Base-by-base conservation (phyloP, 2,113 vertebrate genomes). In the Anarrhichthys ocellatus region DNA sequence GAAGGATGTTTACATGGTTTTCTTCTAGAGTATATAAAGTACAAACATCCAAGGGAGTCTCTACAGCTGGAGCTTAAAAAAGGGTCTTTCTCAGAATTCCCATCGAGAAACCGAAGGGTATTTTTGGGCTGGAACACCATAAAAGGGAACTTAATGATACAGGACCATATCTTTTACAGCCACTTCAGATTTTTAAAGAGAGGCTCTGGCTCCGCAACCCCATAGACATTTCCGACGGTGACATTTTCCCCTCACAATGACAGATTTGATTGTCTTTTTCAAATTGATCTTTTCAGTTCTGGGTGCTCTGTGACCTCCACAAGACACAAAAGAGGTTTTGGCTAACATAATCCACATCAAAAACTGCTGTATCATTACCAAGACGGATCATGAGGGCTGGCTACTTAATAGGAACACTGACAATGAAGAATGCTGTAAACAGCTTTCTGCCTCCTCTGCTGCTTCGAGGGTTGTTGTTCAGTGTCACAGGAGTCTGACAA, bases 401-500 rank as follows among this genome's bases (percentile, higher is more conserved):
- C 58, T 20, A 9, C 62, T 85, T 78, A 78, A 84, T 77, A 61
- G 80, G 83, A 76, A 82, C 71, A 76, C 73, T 81, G 79, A 77
- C 70, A 78, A 84, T 79, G 46, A 87, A 70, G 67, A 82, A 82
- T 27, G 80, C 61, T 75, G 87, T 91, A 62, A 82, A 89, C 88
- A 87, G 86, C 74, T 87, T 89, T 87, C 36, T 90, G 89, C 44
- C 22, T 86, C 80, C 86, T 70, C 67, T 82, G 82, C 89, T 73
- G 74, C 82, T 91, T 86, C 78, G 2, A 74, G 88, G 79, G 83
- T 40, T 82, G 76, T 65, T 87, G 78, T 54, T 87, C 68, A 73
- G 80, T 56, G 87, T 93, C 91, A 93, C 91, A 88, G 85, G 91
- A 85, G 76, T 85, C 83, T 76, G 81, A 93, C 90, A 91, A 92